Conservation (phyloP, 2,797 vertebrate species). For the Argentina silus region DNA sequence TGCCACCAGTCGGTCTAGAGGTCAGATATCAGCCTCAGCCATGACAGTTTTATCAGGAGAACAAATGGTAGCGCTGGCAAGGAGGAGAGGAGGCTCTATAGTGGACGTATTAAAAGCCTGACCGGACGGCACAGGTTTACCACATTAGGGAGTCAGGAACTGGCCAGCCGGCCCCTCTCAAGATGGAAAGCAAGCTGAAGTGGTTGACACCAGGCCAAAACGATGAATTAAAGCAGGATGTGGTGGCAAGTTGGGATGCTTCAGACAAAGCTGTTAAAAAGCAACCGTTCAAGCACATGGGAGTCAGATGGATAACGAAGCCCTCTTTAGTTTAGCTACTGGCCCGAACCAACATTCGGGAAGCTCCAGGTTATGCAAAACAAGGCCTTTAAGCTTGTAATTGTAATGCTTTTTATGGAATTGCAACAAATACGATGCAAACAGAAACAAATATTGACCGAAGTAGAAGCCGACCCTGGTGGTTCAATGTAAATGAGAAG, state of each 20-base stretch:
- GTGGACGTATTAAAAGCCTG: conserved; percentile 70
- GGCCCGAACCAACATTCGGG: not conserved
- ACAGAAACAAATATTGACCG: no score
- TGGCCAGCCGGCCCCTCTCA: conserved; percentile 56
- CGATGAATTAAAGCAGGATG: conserved; percentile 56
- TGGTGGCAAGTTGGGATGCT: conserved; percentile 29
- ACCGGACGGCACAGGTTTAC: conserved; percentile 56
- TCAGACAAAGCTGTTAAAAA: conserved; percentile 56
- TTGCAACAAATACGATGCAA: no score
- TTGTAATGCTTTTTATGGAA: no score
- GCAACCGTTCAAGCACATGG: conserved; percentile 44
- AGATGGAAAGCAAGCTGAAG: conserved; percentile 67
- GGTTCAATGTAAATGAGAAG: not conserved
- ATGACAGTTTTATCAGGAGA: conserved; percentile 83
- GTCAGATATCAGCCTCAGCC: conserved; percentile 75
- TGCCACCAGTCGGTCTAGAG: conserved; percentile 73
- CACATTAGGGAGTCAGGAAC: conserved; percentile 67
- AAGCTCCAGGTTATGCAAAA: not conserved
- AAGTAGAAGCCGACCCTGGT: not conserved
- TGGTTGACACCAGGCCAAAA: conserved; percentile 56
- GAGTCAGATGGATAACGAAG: not conserved
- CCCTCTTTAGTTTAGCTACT: not conserved
- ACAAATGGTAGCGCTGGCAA: conserved; percentile 73
- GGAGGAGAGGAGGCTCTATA: conserved; percentile 54
- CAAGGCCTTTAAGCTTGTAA: not conserved